Base-by-base conservation (phyloP, 1,140 invertebrate species). In the Drosophila hydei region DNA sequence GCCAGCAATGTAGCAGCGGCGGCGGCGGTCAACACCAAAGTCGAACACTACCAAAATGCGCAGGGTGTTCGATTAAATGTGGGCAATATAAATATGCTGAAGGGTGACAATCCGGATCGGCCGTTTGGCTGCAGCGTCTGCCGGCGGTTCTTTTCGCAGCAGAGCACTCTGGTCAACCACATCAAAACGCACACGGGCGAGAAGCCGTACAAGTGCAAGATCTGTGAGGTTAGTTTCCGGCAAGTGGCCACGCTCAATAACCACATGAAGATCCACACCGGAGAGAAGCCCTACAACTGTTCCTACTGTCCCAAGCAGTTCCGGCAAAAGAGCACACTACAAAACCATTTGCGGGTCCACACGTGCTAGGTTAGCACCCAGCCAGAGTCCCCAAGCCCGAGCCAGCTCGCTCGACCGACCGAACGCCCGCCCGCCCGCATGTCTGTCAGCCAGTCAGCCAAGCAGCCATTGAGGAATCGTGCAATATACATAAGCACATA, bases 111-210 rank as follows among this genome's bases (percentile, higher is more conserved):
- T 77, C 90, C 90, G 47, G 91, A 92, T 55, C 90, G 90, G n/a
- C 91, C 91, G 55, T 92, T 92, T 47, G 84, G 89, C 21, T 92
- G 91, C 73, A 85, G 81, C 18, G 87, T 92, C 30, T 92, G 91
- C 50, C 77, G 89, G 38, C 83, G 91, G 12, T 79, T 84, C 60
- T 92, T 92, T 48, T 90, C 91, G 33, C 91, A 92, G 71, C 83
- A 91, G 64, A 92, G 90, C 65, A 91, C 91, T 1, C 40, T 92
- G 59, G 83, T 90, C 19, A 92, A 92, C 73, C 91, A 92, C 72
- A 88, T 91, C 64, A 92, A 92, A 77, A 91, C 91, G 72, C 91
- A 92, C 72, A 92, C 91, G 60, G 91, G 91, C 16, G 90, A 91
- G 47, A 91, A 91, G 56, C 89, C 90, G 33, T 92, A 91, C 70